These are phyloP conservation scores for Hirtodrosophila histrioides DNA, from an alignment of 2,888 invertebrate species.

Conservation along the genomic window DNA sequence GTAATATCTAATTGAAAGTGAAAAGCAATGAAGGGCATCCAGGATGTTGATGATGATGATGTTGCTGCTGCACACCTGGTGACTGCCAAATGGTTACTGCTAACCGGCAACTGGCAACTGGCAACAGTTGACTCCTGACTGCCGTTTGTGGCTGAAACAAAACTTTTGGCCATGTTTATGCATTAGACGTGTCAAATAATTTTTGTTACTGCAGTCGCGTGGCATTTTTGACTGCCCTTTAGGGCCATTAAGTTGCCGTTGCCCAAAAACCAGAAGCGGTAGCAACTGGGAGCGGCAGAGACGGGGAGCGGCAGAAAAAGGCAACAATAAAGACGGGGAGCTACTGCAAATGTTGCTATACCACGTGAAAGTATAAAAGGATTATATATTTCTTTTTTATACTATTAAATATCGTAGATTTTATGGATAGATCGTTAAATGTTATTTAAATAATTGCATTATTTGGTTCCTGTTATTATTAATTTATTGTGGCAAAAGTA, in stretches of 20 bases:
- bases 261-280: slow-evolving; percentile 3
- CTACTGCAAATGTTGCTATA: slow-evolving; percentile 3
- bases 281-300: slow-evolving; percentile 6
- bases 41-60: slow-evolving; percentile 17
- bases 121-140: slow-evolving; percentile 7
- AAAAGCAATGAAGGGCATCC: slow-evolving; percentile 29
- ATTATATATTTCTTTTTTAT: slow-evolving; percentile 3
- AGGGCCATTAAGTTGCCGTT: slow-evolving; percentile 68
- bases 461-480: too few species aligned
- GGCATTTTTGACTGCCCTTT: slow-evolving; percentile 53
- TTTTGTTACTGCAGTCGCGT: slow-evolving; percentile 54
- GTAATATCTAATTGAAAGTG: slow-evolving; percentile 56
- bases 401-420: neutral
- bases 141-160: slow-evolving; percentile 19
- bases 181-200: slow-evolving; percentile 71
- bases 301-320: too few species aligned
- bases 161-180: slow-evolving; percentile 74
- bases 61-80: slow-evolving; percentile 51
- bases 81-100: neutral
- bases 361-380: slow-evolving; percentile 15
- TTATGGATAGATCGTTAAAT: too few species aligned
- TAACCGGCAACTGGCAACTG: neutral
- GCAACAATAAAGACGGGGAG: too few species aligned
- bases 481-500: too few species aligned
- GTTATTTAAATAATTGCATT: too few species aligned